Base-by-base conservation (phyloP, 1,140 invertebrate species). In the Nymphalis io region DNA sequence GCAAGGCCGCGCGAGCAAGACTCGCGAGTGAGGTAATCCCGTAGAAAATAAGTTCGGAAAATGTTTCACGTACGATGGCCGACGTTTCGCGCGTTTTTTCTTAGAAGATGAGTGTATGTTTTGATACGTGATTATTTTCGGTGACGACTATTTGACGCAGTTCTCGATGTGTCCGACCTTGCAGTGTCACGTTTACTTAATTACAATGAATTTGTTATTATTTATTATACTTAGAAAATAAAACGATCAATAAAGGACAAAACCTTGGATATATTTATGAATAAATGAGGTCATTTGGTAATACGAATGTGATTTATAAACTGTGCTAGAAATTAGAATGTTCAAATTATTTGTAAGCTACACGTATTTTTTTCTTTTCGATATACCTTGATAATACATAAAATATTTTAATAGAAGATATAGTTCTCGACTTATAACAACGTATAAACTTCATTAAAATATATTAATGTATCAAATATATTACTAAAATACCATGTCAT, bases 51-150 rank as follows among this genome's bases (percentile, higher is more conserved):
- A 80, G 57, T 65, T 72, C 69, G 76, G 78, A 78, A 84, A 87
- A 84, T 75, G 66, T 60, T 61, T 73, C 60, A 73, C 62, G 58
- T 53, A 62, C 40, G 15, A 42, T 21, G 42, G 33, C 61, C 42
- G 53, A 48, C 46, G 78, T 78, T 84, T 84, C 80, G 70, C 83
- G 80, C 75, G 80, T 79, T 84, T 55, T 84, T 88, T 86, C 83
- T 65, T 53, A 68, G 76, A 81, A 63, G 53, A 76, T 77, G 76
- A 81, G 39, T 74, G 58, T 72, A 27, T 64, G n/a, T 60, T 60
- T 51, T 13, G 21, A 15, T 3, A 55, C 51, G 20, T 33, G 23
- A 16, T 27, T 55, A 27, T 27, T 75, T 78, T 76, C 70, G 38
- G 57, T 72, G 70, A 65, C 55, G 65, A 60, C 57, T 27, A 15